Evolutionary conservation across 2,797 vertebrate genomes (phyloP).

Genomic region (Sebastes taczanowskii): DNA sequence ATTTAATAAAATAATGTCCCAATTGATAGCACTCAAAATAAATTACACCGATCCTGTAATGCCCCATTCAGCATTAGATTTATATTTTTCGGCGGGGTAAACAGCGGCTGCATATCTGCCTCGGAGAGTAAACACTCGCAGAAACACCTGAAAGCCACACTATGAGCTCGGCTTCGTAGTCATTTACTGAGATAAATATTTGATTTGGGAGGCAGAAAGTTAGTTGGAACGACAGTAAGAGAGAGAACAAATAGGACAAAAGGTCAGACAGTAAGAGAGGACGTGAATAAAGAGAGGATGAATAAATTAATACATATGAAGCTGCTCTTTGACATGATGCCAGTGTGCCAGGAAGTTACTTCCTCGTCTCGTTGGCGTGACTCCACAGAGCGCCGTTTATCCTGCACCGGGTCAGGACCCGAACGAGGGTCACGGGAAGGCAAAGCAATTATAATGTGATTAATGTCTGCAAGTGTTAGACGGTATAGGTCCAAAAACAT

Average conservation of each 20-base stretch:
- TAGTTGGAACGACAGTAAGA: not conserved
- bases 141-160: not conserved
- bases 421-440: not conserved
- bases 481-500: not conserved
- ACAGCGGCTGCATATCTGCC: not conserved
- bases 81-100: not conserved
- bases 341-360: slow-evolving; percentile 9
- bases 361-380: slow-evolving; percentile 4
- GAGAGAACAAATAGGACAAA: not conserved
- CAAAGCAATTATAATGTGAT: slow-evolving; percentile 13
- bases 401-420: slow-evolving; percentile 2
- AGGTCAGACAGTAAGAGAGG: slow-evolving; percentile 11
- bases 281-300: slow-evolving; percentile 1
- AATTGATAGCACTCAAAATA: not conserved
- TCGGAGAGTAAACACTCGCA: not conserved
- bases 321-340: slow-evolving; percentile 38
- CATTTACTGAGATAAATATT: slow-evolving; percentile 24
- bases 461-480: not conserved
- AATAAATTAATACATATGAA: slow-evolving; percentile 68
- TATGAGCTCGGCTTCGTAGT: not conserved
- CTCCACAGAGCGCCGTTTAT: slow-evolving; percentile 16
- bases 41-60: not conserved
- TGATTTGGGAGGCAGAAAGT: not conserved
- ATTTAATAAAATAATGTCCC: not conserved
- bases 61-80: not conserved